A percentile compares a stretch with the other conserved stretches of the same genome.
Evolutionary conservation across 2,113 vertebrate genomes (phyloP).

Genomic region (Oceanites oceanicus): DNA sequence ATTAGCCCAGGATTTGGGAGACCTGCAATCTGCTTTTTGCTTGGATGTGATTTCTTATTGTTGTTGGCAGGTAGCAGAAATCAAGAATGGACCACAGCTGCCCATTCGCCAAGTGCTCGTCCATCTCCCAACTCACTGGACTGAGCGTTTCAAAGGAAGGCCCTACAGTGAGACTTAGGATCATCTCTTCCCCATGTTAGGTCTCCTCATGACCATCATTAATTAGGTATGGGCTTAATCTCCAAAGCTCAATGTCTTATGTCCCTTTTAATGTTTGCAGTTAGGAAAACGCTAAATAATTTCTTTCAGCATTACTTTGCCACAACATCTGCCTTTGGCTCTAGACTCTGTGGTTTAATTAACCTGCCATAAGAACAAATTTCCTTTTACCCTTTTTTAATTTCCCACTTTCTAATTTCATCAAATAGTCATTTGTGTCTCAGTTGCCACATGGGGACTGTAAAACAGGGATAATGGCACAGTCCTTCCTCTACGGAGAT

Average conservation of each 20-base stretch:
- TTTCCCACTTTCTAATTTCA: slow-evolving; percentile 12
- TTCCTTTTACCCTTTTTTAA: neutral
- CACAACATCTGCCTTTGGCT: neutral
- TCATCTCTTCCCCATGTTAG: neutral
- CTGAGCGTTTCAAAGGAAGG: neutral
- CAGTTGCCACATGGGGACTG: neutral
- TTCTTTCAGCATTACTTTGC: neutral
- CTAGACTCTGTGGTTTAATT: slow-evolving; percentile 2
- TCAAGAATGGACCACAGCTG: neutral
- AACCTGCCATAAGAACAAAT: slow-evolving; percentile 2
- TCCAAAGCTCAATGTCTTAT: neutral
- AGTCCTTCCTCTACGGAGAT: neutral
- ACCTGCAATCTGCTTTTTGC: neutral
- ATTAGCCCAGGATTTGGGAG: neutral
- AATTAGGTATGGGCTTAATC: neutral
- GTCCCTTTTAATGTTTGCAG: neutral
- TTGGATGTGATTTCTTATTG: neutral
- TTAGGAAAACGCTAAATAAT: neutral
- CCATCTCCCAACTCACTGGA: neutral
- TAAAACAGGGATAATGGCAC: neutral
- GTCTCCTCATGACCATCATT: neutral
- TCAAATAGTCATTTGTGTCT: neutral
- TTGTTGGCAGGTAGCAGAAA: neutral
- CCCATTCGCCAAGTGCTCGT: neutral
- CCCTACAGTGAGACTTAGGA: neutral